Percentiles rank a stretch among this genome's conserved stretches.
Conservation (phyloP, 2,797 vertebrate genomes). For the Rhodeus uyekii region DNA sequence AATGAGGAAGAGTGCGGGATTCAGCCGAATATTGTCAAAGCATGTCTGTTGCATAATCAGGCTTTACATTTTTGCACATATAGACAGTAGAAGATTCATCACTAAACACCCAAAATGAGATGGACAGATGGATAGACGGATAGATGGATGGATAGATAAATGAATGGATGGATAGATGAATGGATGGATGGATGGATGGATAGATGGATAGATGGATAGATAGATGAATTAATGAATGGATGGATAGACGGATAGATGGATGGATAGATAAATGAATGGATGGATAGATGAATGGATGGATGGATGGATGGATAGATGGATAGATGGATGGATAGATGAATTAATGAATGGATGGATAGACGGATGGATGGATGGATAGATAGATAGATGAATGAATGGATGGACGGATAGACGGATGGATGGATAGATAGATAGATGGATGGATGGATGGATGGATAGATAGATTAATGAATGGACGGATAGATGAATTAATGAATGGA, state of each 20-base stretch:
- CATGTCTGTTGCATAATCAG: neutral
- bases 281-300: too few species aligned
- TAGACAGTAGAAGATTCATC: neutral
- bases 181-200: neutral
- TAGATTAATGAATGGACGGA: too few species aligned
- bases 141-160: neutral
- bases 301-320: too few species aligned
- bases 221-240: neutral
- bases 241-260: neutral
- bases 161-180: neutral
- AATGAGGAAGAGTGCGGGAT: neutral
- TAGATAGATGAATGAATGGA: too few species aligned
- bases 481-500: too few species aligned
- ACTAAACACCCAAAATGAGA: too few species aligned
- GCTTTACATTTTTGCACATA: neutral
- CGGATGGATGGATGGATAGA: neutral
- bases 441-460: too few species aligned
- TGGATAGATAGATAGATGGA: too few species aligned
- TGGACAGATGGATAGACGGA: too few species aligned
- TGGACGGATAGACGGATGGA: too few species aligned
- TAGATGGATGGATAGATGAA: accelerated
- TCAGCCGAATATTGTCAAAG: slow-evolving; percentile 7
- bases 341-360: too few species aligned
- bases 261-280: too few species aligned
- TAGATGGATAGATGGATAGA: neutral